These are phyloP conservation scores for Actenoides lindsayi DNA, from an alignment of 2,113 vertebrate genomes.

Conservation along the genomic window DNA sequence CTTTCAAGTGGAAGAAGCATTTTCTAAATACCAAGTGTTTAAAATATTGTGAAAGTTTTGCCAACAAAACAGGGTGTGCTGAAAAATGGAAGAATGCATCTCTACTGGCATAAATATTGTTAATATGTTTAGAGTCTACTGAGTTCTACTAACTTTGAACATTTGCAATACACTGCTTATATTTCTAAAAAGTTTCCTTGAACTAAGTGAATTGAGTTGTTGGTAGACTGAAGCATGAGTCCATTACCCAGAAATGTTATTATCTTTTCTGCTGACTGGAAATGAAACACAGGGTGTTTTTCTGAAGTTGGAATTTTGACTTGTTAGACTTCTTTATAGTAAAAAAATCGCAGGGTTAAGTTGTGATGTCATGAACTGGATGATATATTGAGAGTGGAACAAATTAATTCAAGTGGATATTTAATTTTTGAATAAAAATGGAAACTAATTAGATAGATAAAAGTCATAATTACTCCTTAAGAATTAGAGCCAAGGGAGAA, in stretches of 20 bases:
- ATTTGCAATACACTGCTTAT: background rate
- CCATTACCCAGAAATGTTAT: background rate
- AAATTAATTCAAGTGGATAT: background rate
- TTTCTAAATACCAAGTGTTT: slow-evolving; percentile 1
- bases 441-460: background rate
- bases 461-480: background rate
- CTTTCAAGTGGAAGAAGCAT: background rate
- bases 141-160: background rate
- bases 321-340: background rate
- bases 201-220: background rate
- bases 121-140: background rate
- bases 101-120: background rate
- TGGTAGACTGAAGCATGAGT: background rate
- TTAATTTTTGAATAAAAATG: background rate
- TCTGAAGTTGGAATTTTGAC: background rate
- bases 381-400: background rate
- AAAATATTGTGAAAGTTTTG: slow-evolving; percentile 11
- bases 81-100: background rate
- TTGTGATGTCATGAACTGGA: background rate
- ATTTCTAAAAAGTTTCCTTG: background rate
- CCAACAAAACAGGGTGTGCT: background rate
- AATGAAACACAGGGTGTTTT: background rate
- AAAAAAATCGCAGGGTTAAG: background rate
- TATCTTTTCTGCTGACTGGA: background rate
- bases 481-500: background rate